Conservation (phyloP, 2,888 invertebrate species). For the Scotopteryx bipunctaria region DNA sequence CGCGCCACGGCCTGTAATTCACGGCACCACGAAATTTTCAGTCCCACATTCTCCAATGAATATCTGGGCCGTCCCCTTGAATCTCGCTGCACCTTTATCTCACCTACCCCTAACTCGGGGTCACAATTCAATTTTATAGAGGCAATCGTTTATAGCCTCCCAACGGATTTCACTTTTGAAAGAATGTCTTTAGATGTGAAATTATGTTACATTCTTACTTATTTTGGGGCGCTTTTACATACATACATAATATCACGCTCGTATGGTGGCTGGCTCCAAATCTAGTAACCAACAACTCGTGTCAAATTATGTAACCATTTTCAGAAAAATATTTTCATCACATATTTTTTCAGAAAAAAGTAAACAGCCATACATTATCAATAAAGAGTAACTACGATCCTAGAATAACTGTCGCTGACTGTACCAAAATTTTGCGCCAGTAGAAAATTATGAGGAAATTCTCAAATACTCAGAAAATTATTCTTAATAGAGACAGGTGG, state of each 20-base stretch:
- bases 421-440: slow-evolving; percentile 12
- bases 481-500: slow-evolving; percentile 33
- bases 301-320: no score
- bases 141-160: slow-evolving; percentile 55
- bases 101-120: slow-evolving; percentile 47
- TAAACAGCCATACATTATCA: no score
- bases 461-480: slow-evolving; percentile 21
- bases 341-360: no score
- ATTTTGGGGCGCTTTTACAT: no score
- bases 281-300: no score
- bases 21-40: slow-evolving; percentile 20
- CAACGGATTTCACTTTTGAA: slow-evolving; percentile 43
- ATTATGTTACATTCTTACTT: neutral
- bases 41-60: slow-evolving; percentile 25
- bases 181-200: slow-evolving; percentile 42
- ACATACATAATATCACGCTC: no score
- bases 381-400: no score
- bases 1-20: slow-evolving; percentile 13
- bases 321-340: no score
- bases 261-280: no score
- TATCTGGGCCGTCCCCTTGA: slow-evolving; percentile 34
- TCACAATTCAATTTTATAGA: slow-evolving; percentile 63
- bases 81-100: slow-evolving; percentile 51
- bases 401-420: neutral
- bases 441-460: slow-evolving; percentile 23